Evolutionary conservation across 30 jellyfish, hydroid and myxozoan genomes (phyloP).

Genomic region (Hydractinia symbiolongicarpus): DNA sequence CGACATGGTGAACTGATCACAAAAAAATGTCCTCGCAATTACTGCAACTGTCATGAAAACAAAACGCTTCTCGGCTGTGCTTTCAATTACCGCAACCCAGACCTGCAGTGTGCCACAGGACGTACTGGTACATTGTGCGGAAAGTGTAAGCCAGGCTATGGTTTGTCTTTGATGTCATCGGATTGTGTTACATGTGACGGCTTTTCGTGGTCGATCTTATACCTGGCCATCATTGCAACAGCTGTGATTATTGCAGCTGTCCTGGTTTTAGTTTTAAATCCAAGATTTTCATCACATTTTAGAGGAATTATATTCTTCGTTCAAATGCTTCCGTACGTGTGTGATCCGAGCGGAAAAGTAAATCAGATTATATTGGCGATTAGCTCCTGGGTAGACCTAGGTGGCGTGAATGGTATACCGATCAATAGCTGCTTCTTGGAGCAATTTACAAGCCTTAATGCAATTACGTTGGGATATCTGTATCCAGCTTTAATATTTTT

Average conservation of each 20-base stretch:
- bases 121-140: conserved; percentile 69
- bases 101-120: conserved; percentile 39
- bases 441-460: conserved; percentile 40
- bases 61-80: conserved; percentile 31
- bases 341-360: conserved; percentile 15
- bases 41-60: conserved; percentile 36
- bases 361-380: conserved; percentile 24
- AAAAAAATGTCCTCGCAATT: conserved; percentile 38
- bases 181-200: conserved; percentile 44
- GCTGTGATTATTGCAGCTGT: conserved; percentile 23
- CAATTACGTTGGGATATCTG: conserved; percentile 35
- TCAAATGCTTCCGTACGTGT: conserved; percentile 57
- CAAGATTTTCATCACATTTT: conserved; percentile 48
- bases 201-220: conserved; percentile 2
- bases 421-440: conserved; percentile 41
- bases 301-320: conserved; percentile 51
- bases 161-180: conserved; percentile 37
- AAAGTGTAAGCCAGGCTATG: conserved; percentile 41
- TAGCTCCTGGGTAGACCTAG: conserved; percentile 36
- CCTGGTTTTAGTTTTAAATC: conserved; percentile 47
- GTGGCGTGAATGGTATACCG: conserved; percentile 57
- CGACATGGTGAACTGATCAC: conserved; percentile 26
- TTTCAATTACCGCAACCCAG: conserved; percentile 28
- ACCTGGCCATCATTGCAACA: conserved; percentile 15
- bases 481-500: conserved; percentile 32